A percentile compares a stretch with the other conserved stretches of the same genome.
phyloP scores from a whole-genome alignment of 1,140 invertebrate species.

The Panonychus citri region DNA sequence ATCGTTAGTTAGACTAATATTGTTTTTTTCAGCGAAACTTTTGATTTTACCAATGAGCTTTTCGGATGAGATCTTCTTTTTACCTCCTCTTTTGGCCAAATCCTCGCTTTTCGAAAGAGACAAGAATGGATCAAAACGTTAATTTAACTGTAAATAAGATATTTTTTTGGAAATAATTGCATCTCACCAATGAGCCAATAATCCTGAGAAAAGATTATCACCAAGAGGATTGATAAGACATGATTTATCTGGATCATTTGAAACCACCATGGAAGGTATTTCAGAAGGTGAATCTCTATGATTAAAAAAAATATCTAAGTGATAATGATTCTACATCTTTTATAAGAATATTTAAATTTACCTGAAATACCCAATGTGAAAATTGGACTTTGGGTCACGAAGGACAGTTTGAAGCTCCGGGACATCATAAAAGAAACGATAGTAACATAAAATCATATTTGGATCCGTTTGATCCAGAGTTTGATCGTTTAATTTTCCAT shows the following conservation, averaged over 20 bases:
- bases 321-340: too few species aligned
- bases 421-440: constrained; percentile 77
- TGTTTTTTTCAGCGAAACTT: not conserved
- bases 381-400: constrained; percentile 36
- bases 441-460: constrained; percentile 36
- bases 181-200: too few species aligned
- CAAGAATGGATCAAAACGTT: too few species aligned
- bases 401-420: constrained; percentile 49
- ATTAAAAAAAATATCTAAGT: not conserved
- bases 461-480: constrained; percentile 28
- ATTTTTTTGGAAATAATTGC: too few species aligned
- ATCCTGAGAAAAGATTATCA: constrained; percentile 59
- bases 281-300: constrained; percentile 43
- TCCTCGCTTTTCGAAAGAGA: too few species aligned
- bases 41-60: not conserved
- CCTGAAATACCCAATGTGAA: constrained; percentile 52
- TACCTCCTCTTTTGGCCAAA: constrained; percentile 9
- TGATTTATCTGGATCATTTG: constrained; percentile 39
- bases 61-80: not conserved
- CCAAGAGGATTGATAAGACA: constrained; percentile 43
- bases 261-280: constrained; percentile 45
- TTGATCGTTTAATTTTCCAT: constrained; percentile 16
- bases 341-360: too few species aligned
- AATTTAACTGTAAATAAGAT: too few species aligned
- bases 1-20: not conserved